Evolutionary conservation across 2,888 invertebrate species (phyloP), one percentile per base, ranked within the genome.

Genomic region (Ametastegia equiseti): DNA sequence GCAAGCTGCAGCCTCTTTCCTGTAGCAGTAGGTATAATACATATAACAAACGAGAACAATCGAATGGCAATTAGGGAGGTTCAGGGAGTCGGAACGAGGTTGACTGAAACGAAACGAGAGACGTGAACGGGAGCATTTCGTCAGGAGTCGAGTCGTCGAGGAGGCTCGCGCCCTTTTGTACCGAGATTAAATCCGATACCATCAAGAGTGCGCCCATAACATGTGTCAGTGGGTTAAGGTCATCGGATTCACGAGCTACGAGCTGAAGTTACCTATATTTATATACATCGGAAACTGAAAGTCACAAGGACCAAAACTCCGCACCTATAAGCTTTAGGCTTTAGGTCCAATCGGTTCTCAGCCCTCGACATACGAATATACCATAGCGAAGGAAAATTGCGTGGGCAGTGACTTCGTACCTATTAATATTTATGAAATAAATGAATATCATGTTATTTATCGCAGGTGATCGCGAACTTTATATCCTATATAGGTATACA

Each of bases 201-300:
- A 23, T 11, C 54, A 15, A 47, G 27, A 54, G 36, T 19, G 30
- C 33, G 30, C 75, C 19, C 75, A 11, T 33, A 75, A 36, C 47
- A 50, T 36, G 75, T 75, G 54, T 75, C 54, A 75, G 75, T 75
- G 71, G 71, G 47, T 71, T 42, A 71, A 71, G 71, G 71, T 71
- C 45, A 71, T 45, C 54, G 54, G 54, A 54, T 60, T 19, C 54
- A 75, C 19, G 36, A 9, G 27, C n/a, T 45, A 6, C 42, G 15
- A 19, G 39, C n/a, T n/a, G n/a, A n/a, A n/a, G n/a, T n/a, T n/a
- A n/a, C n/a, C n/a, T n/a, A n/a, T n/a, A n/a, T n/a, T n/a, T n/a
- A n/a, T n/a, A n/a, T n/a, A n/a, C n/a, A n/a, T n/a, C n/a, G n/a
- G n/a, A n/a, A n/a, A n/a, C n/a, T n/a, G n/a, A n/a, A n/a, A n/a